phyloP scores from a whole-genome alignment of 2,113 vertebrate genomes.

The Rattus norvegicus region DNA sequence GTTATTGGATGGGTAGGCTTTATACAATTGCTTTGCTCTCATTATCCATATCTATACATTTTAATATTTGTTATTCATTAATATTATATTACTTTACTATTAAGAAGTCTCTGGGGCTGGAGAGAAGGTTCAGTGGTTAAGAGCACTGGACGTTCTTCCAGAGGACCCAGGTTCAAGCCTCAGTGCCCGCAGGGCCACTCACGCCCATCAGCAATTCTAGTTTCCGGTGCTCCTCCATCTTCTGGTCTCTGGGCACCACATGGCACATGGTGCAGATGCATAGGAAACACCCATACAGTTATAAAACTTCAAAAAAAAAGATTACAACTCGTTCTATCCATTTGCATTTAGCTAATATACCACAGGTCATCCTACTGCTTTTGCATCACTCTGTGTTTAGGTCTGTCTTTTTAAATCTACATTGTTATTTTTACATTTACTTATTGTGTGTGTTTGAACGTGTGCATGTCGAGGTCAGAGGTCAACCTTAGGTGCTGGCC shows the following conservation, averaged over 20 bases:
- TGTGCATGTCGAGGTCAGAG: not conserved
- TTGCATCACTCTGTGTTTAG: not conserved
- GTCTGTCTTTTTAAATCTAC: not conserved
- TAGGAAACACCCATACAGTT: no score
- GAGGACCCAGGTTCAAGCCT: no score
- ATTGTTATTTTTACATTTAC: no score
- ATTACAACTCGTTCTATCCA: not conserved
- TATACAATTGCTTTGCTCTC: not conserved
- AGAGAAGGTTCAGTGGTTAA: no score
- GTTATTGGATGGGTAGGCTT: not conserved
- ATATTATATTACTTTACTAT: no score
- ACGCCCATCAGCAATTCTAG: no score
- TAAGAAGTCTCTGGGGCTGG: not conserved
- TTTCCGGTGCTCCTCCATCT: no score
- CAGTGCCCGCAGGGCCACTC: no score
- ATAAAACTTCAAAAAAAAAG: no score
- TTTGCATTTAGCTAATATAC: not conserved
- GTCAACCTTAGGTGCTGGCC: not conserved
- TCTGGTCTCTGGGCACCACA: no score
- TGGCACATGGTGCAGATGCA: no score
- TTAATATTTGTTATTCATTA: not conserved
- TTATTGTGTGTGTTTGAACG: not conserved
- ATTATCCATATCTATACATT: not conserved
- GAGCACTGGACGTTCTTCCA: no score
- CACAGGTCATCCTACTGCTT: not conserved